phyloP scores from a whole-genome alignment of 2,797 vertebrate species.

The Neomorphus geoffroyi region DNA sequence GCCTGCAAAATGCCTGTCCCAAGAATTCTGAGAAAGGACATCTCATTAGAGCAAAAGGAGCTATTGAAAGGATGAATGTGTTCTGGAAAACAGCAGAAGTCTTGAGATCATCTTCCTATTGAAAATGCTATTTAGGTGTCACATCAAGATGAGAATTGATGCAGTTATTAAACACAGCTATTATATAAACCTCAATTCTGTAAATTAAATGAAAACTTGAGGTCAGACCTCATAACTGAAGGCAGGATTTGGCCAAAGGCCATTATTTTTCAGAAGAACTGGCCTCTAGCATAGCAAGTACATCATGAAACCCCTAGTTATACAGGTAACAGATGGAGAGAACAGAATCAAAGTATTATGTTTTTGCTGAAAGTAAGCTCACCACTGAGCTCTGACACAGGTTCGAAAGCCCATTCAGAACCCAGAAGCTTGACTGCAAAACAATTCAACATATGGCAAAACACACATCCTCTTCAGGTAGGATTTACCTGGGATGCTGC shows the following conservation, averaged over 20 bases:
- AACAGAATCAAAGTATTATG: not conserved
- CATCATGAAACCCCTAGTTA: not conserved
- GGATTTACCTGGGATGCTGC: not conserved
- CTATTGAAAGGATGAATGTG: not conserved
- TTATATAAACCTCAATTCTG: not conserved
- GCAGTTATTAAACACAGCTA: not conserved
- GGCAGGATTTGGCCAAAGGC: not conserved
- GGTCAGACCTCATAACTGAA: not conserved
- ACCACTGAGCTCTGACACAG: not conserved
- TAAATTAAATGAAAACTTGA: not conserved
- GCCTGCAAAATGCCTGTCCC: not conserved
- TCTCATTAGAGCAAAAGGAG: not conserved
- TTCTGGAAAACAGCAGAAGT: not conserved
- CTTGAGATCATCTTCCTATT: not conserved
- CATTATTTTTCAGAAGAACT: not conserved
- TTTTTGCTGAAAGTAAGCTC: not conserved
- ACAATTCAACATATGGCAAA: not conserved
- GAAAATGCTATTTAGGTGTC: not conserved
- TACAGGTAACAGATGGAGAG: not conserved
- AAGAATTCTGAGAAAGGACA: not conserved
- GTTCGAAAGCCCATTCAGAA: not conserved
- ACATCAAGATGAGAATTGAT: not conserved
- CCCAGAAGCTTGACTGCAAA: not conserved
- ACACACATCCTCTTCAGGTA: not conserved
- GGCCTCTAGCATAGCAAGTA: not conserved